Evolutionary conservation across 1,140 invertebrate species (phyloP), one percentile per base, ranked within the genome.

Genomic region (Lethrus apterus): DNA sequence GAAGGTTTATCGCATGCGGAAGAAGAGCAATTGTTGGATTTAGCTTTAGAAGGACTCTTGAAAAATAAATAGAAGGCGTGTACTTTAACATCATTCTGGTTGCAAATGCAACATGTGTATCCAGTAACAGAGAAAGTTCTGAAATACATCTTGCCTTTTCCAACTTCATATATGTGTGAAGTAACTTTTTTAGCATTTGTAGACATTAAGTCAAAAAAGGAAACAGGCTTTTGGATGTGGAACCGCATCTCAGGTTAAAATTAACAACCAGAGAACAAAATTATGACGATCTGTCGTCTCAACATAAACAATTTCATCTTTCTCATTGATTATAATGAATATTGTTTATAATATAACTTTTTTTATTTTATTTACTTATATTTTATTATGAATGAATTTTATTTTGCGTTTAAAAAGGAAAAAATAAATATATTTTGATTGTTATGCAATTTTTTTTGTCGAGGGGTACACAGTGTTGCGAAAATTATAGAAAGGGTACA

Each of bases 381-480:
- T 35, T 23, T 36, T 30, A 13, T 18, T 35, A 40, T 18, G n/a
- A n/a, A n/a, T n/a, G n/a, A n/a, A n/a, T n/a, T n/a, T n/a, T n/a
- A n/a, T n/a, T n/a, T n/a, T 20, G 19, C 11, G 41, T 15, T 20
- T 23, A 48, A 43, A 48, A 20, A 48, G 21, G 44, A 36, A 2
- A 18, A 46, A 46, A 36, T 40, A 10, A 29, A 30, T 34, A 35
- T 23, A 45, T 45, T 34, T 45, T 34, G 13, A 14, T 26, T 36
- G 19, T 33, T 43, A 42, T 34, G 10, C 9, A 49, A 44, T 42
- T 32, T 41, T 19, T 44, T 21, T 33, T 14, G n/a, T 11, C 18
- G 21, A 32, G 26, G 13, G 20, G 55, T 57, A 51, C 52, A 51
- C 46, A 32, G 36, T 7, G 20, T 55, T 54, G 50, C 33, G 51